These are phyloP conservation scores for Octonoba sinensis DNA, from an alignment of 2,888 invertebrate species.

Conservation along the genomic window DNA sequence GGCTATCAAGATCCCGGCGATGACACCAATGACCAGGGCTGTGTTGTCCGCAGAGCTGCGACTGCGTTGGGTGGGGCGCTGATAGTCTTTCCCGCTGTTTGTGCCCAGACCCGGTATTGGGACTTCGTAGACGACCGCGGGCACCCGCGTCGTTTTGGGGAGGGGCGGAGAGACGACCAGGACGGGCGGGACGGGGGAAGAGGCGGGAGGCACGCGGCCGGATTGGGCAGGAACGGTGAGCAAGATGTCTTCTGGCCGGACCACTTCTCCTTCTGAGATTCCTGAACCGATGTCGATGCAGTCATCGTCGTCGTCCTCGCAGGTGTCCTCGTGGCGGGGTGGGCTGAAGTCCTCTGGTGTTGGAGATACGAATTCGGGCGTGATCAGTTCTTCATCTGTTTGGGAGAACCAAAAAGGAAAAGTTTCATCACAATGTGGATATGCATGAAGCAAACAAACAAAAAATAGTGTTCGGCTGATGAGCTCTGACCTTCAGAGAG, in stretches of 20 bases:
- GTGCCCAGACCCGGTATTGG: conserved; percentile 50
- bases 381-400: conserved; percentile 55
- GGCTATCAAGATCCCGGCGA: conserved; percentile 90
- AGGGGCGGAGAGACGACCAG: background rate
- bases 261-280: conserved; percentile 39
- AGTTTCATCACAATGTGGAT: background rate
- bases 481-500: too few relatives aligned
- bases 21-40: conserved; percentile 79
- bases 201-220: conserved; percentile 1
- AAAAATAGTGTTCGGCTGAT: background rate
- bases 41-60: conserved; percentile 64
- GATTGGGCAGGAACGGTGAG: conserved; percentile 35
- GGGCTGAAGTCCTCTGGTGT: conserved; percentile 30
- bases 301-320: conserved; percentile 55
- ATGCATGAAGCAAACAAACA: background rate
- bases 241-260: conserved; percentile 34
- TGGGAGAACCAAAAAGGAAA: background rate
- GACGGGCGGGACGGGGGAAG: conserved; percentile 19
- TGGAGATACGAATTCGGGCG: conserved; percentile 58
- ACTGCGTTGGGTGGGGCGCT: conserved; percentile 48
- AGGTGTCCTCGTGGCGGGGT: conserved; percentile 26
- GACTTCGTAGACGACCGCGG: conserved; percentile 56
- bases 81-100: conserved; percentile 29
- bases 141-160: conserved; percentile 49
- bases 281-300: conserved; percentile 60